phyloP scores from a whole-genome alignment of 1,140 invertebrate genomes.

The Cotesia glomerata region DNA sequence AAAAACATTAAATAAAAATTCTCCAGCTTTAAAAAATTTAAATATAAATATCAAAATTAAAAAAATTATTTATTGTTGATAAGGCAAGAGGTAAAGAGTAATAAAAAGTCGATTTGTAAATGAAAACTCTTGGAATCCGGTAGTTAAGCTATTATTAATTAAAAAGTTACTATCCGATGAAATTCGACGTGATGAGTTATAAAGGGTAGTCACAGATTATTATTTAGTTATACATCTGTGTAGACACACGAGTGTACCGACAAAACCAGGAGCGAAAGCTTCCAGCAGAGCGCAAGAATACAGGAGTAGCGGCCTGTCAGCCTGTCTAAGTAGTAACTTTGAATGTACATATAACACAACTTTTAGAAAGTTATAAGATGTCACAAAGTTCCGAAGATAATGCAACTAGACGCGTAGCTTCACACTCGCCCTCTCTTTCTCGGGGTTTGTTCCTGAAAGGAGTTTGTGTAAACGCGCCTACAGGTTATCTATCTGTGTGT shows the following conservation, averaged over 20 bases:
- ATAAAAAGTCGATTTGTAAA: too few species aligned
- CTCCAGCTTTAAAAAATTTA: too few species aligned
- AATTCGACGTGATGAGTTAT: too few species aligned
- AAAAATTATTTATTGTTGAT: too few species aligned
- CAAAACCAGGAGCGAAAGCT: constrained; percentile 31
- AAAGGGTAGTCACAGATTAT: too few species aligned
- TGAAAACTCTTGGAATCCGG: neutral
- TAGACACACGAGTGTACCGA: too few species aligned
- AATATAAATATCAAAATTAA: too few species aligned
- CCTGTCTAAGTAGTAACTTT: constrained; percentile 32
- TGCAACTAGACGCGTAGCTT: constrained; percentile 47
- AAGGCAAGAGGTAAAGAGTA: too few species aligned
- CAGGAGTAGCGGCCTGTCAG: neutral
- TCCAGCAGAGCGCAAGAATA: constrained; percentile 18
- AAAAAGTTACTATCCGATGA: too few species aligned
- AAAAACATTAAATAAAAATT: too few species aligned
- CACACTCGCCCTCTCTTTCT: constrained; percentile 31
- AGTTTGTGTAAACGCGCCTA: constrained; percentile 5
- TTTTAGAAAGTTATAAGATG: constrained; percentile 49
- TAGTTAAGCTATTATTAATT: neutral
- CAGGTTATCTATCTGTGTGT: too few species aligned
- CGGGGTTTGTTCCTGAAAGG: neutral
- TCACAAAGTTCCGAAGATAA: constrained; percentile 52
- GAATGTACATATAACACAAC: constrained; percentile 51
- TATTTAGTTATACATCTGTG: too few species aligned